A percentile compares a stretch with the other conserved stretches of the same genome.
Evolutionary conservation across 2,113 vertebrate genomes (phyloP).

Genomic region (Alaudala cheleensis): DNA sequence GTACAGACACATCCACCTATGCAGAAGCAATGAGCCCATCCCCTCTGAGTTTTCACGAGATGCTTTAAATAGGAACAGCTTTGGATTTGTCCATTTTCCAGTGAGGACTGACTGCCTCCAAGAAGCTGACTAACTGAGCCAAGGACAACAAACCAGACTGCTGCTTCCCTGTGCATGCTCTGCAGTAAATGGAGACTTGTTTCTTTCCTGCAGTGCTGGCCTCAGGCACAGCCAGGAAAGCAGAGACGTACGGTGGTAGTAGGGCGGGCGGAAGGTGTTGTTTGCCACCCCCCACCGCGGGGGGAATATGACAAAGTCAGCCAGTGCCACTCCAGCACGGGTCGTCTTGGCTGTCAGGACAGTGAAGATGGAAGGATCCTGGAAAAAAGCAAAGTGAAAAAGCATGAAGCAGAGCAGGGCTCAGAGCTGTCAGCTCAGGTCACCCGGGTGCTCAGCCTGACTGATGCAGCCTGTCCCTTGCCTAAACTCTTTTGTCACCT

Average conservation of each 20-base stretch:
- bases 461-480: background rate
- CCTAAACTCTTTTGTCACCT: background rate
- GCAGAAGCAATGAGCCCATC: background rate
- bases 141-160: background rate
- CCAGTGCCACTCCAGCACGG: slow-evolving; percentile 89
- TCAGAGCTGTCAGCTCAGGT: background rate
- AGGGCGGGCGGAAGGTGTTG: slow-evolving; percentile 93
- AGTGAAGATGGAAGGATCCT: slow-evolving; percentile 97
- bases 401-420: background rate
- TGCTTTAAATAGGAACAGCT: background rate
- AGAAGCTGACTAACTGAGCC: background rate
- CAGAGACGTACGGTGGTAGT: slow-evolving; percentile 89
- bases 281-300: slow-evolving; percentile 94
- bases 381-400: background rate
- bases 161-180: accelerated
- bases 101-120: background rate
- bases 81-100: background rate
- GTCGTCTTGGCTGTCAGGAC: slow-evolving; percentile 93
- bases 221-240: background rate
- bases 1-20: background rate
- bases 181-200: background rate
- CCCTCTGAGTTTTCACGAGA: background rate
- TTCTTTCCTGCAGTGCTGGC: background rate
- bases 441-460: background rate
- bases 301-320: slow-evolving; percentile 97